Conservation (phyloP, 2,113 vertebrate genomes). For the Dasyprocta punctata region DNA sequence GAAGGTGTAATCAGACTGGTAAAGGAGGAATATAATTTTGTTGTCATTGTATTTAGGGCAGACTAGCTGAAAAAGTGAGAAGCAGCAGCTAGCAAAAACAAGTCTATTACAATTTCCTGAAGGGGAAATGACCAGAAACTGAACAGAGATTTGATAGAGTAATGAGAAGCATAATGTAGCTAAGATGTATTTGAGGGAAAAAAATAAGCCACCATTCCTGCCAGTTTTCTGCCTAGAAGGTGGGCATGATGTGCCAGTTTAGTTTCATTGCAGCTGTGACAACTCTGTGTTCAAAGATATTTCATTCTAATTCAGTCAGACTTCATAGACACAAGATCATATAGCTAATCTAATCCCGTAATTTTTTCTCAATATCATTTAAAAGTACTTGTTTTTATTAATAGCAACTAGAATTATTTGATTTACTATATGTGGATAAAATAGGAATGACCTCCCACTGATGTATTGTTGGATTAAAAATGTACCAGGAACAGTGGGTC, state of each 20-base stretch:
- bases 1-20: neutral
- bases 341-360: constrained; percentile 32
- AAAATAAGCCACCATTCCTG: neutral
- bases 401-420: constrained; percentile 25
- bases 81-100: neutral
- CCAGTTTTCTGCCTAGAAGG: constrained; percentile 50
- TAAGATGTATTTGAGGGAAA: constrained; percentile 12
- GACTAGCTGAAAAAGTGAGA: neutral
- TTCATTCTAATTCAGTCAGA: constrained; percentile 60
- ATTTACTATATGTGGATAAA: constrained; percentile 30
- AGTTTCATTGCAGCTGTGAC: constrained; percentile 31
- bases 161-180: constrained; percentile 46
- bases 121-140: constrained; percentile 1
- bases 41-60: constrained; percentile 23
- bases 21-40: constrained; percentile 11
- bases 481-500: neutral
- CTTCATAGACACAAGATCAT: constrained; percentile 46
- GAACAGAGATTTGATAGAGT: neutral
- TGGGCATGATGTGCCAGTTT: constrained; percentile 45
- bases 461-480: neutral
- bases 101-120: neutral
- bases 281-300: constrained; percentile 17
- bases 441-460: neutral
- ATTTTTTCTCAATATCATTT: constrained; percentile 8
- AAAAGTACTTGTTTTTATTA: constrained; percentile 45